Evolutionary conservation across 2,113 vertebrate genomes (phyloP).

Genomic region (Trematocara variabile): DNA sequence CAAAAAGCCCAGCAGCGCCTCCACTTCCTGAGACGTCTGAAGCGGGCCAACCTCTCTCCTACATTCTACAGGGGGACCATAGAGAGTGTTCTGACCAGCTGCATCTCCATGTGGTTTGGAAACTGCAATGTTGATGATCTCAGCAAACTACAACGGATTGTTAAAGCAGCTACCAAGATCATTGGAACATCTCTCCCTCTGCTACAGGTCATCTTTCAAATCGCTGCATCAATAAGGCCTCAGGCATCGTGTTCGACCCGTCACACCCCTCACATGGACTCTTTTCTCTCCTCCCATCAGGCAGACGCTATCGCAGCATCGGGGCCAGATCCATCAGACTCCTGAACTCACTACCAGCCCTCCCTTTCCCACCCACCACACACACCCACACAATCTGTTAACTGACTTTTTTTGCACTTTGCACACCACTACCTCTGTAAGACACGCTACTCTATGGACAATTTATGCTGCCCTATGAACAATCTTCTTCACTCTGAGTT

Average conservation of each 20-base stretch:
- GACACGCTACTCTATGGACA: background rate
- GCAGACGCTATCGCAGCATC: background rate
- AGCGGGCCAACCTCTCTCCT: background rate
- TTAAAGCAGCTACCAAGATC: background rate
- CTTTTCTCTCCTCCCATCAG: background rate
- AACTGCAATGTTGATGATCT: background rate
- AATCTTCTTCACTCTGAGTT: background rate
- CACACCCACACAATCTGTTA: background rate
- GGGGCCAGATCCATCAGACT: background rate
- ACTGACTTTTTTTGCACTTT: background rate
- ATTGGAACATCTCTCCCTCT: background rate
- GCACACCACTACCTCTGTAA: background rate
- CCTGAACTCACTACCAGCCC: background rate
- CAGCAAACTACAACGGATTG: background rate
- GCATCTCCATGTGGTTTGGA: background rate
- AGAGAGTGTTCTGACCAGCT: background rate
- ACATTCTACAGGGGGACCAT: background rate
- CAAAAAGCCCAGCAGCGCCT: background rate
- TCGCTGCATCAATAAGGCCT: background rate
- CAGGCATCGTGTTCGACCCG: background rate
- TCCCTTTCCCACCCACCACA: rapidly evolving
- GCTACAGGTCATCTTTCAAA: background rate
- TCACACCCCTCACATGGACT: background rate
- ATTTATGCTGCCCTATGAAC: background rate
- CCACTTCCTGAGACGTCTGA: background rate